Evolutionary conservation across 2,888 invertebrate genomes (phyloP), one percentile per base, ranked within the genome.

Genomic region (Hecatera dysodea): DNA sequence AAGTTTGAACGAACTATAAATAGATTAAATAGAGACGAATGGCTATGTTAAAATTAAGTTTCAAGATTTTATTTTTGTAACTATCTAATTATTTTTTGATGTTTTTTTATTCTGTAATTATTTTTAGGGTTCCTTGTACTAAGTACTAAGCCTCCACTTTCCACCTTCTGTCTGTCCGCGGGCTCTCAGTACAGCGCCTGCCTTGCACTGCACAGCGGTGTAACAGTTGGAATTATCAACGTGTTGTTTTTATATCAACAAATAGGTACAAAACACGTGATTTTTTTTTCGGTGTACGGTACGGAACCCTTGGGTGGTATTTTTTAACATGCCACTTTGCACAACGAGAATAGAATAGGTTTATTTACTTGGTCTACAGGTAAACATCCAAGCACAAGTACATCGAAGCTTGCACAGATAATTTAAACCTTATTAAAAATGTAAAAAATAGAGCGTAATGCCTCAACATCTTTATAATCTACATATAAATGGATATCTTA

Each of bases 1-100:
- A 55, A 39, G 44, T 60, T 67, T 64, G 17, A n/a, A 7, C 15
- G 24, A 29, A 11, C 6, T 29, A 29, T 4, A 44, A 24, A 33
- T 64, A 61, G 9, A 46, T n/a, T n/a, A n/a, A 67, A 29, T n/a
- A 52, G 39, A 48, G 5, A 64, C 9, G 15, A 36, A 48, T 36
- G 62, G 36, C 57, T 69, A 68, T 62, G 69, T n/a, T 53, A 52
- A 61, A 66, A 62, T 56, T 48, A 56, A 42, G 59, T 75, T 56
- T 52, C 9, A 48, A 80, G 29, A 67, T 39, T 78, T 55, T 81
- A 81, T 64, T 78, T 78, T 71, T 78, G 72, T 76, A 71, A 63
- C 50, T 61, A 55, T 57, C 17, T 27, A 27, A 53, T 59, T 64
- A 56, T 52, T 50, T 55, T 72, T 44, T 59, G 11, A 56, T 36